Percentiles rank a stretch among this genome's conserved stretches.
These are phyloP conservation scores for Lasioglossum zephyrum DNA, from an alignment of 2,888 invertebrate genomes.

Conservation along the genomic window DNA sequence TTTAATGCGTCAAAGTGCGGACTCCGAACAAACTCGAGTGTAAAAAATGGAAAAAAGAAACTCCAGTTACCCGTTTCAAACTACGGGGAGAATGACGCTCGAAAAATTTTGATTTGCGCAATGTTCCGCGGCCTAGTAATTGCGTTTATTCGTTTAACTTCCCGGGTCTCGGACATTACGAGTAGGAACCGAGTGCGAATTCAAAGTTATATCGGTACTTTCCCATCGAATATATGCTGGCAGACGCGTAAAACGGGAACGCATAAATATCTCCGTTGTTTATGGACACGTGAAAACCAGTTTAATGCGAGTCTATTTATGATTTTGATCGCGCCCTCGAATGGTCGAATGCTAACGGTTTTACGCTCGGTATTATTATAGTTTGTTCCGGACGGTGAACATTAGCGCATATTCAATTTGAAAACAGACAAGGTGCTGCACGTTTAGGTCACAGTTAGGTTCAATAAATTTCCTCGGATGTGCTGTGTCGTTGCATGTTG, in stretches of 20 bases:
- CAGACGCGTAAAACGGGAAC: constrained; percentile 3
- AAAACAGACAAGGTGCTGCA: neutral
- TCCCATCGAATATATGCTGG: neutral
- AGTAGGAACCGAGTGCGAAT: neutral
- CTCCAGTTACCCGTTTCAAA: neutral
- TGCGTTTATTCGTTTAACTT: neutral
- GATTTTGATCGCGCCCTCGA: neutral
- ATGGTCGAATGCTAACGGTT: neutral
- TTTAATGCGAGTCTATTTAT: neutral
- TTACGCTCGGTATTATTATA: neutral
- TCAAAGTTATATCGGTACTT: neutral
- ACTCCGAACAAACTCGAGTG: neutral
- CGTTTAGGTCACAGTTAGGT: no score
- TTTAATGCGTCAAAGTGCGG: neutral
- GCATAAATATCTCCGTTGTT: neutral
- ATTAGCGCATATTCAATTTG: neutral
- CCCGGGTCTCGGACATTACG: neutral
- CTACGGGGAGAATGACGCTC: neutral
- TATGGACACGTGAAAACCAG: constrained; percentile 4
- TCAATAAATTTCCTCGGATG: neutral
- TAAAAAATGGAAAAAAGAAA: neutral
- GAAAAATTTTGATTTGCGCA: neutral
- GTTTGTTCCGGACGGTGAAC: neutral
- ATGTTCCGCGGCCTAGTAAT: neutral
- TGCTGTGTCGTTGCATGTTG: neutral